Evolutionary conservation across 2,113 vertebrate species (phyloP), one percentile per base, ranked within the genome.

Genomic region (Boleophthalmus pectinirostris): DNA sequence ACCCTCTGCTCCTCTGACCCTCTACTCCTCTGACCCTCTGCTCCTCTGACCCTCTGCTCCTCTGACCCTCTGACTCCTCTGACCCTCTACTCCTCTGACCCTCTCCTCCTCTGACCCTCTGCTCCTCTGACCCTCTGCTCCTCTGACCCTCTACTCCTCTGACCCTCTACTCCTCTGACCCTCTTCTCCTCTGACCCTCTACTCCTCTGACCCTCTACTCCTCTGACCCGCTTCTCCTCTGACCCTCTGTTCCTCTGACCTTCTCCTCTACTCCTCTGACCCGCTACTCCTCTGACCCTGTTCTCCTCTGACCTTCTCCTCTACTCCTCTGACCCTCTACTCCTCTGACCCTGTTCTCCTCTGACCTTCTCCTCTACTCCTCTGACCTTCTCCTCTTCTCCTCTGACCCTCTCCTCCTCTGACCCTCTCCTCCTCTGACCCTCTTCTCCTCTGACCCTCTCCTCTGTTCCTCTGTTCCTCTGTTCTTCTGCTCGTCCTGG

Each of bases 361-460:
- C 87, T 76, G 89, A 89, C 90, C 88, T n/a, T n/a, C n/a, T n/a
- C n/a, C 82, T 88, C 91, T n/a, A n/a, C n/a, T 86, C 65, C 64
- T 69, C 29, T 29, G 29, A 29, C 29, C 29, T n/a, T n/a, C n/a
- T n/a, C n/a, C 29, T 29, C 29, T 29, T n/a, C n/a, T n/a, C n/a
- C 47, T 53, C 49, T 8, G 49, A 1, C 24, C 33, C 2, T 63
- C 24, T 49, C 29, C 29, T 29, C 29, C 29, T 29, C 29, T 29
- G 2, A 4, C 4, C 29, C 29, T 29, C 29, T 29, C 29, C 29
- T 11, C 38, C 38, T 43, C 38, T 43, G 7, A 8, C 5, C 35
- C 35, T 43, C 38, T 43, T 4, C 29, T 4, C 29, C 29, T 29
- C 29, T 29, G 7, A 43, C 0, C 38, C 9, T 43, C 38, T 38